Conservation (phyloP, 2,888 invertebrate species). For the Crossocerus cetratus region DNA sequence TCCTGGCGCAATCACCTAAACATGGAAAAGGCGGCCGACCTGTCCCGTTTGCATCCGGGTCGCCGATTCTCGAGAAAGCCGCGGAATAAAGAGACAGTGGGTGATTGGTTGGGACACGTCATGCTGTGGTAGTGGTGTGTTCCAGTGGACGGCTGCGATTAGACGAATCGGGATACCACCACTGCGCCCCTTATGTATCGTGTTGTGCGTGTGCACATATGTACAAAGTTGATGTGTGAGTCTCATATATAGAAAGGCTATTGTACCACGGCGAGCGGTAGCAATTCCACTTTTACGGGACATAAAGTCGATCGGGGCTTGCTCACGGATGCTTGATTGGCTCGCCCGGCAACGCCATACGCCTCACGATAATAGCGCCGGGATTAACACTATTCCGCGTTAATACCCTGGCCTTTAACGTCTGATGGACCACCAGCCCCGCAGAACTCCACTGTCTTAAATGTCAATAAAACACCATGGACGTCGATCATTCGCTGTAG, state of each 20-base stretch:
- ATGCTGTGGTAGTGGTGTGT: background rate
- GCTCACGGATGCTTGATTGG: conserved; percentile 66
- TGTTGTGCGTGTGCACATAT: conserved; percentile 1
- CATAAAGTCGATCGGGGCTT: conserved; percentile 65
- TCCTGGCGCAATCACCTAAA: no score
- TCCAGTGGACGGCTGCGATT: background rate
- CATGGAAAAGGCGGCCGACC: no score
- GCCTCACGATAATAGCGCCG: conserved; percentile 57
- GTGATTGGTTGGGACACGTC: no score
- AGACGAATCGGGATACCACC: conserved; percentile 13
- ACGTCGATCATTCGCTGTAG: background rate
- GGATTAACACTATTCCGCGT: conserved; percentile 56
- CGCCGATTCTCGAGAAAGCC: no score
- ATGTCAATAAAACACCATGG: conserved; percentile 16
- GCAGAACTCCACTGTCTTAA: conserved; percentile 22
- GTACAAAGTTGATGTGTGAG: background rate
- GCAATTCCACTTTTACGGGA: conserved; percentile 68
- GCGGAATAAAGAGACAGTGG: no score
- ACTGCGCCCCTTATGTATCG: background rate
- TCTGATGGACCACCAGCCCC: background rate
- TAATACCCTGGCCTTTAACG: conserved; percentile 20
- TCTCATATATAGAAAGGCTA: conserved; percentile 5
- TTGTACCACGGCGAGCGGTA: conserved; percentile 26
- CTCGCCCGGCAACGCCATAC: conserved; percentile 55
- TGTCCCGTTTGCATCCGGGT: no score